Evolutionary conservation across 2,113 vertebrate species (phyloP).

Genomic region (Elephantulus edwardii): DNA sequence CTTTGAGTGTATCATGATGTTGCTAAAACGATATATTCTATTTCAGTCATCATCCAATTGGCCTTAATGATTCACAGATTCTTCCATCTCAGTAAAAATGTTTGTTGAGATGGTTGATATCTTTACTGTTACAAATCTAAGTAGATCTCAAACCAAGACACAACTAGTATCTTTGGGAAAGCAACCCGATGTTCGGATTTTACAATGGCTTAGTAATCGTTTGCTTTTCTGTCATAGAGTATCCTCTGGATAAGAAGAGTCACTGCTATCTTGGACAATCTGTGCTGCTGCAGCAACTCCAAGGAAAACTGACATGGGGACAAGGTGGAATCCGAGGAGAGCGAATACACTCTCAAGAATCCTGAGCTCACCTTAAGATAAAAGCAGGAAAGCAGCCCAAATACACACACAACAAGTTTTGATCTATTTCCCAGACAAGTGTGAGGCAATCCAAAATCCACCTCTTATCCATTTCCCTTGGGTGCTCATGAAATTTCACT

Average conservation of each 20-base stretch:
- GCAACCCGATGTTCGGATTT: conserved; percentile 29
- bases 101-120: conserved; percentile 20
- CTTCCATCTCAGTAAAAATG: conserved; percentile 18
- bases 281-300: not conserved
- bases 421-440: not conserved
- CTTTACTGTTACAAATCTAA: conserved; percentile 38
- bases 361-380: conserved; percentile 28
- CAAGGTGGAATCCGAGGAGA: conserved; percentile 24
- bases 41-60: conserved; percentile 35
- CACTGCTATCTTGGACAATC: conserved; percentile 1
- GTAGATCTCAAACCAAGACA: conserved; percentile 33
- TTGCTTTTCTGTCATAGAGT: conserved; percentile 23
- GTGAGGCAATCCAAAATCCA: not conserved
- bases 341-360: conserved; percentile 8
- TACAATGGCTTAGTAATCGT: conserved; percentile 31
- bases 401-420: conserved; percentile 6
- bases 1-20: conserved; percentile 20
- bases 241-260: conserved; percentile 1
- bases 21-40: conserved; percentile 8
- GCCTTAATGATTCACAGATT: conserved; percentile 10
- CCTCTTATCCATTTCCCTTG: not conserved
- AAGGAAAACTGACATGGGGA: conserved; percentile 35
- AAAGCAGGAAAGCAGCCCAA: conserved; percentile 34
- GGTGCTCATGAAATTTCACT: not conserved
- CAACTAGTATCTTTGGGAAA: conserved; percentile 27